Conservation (phyloP, 2,888 invertebrate species). For the Apocheima hispidaria region DNA sequence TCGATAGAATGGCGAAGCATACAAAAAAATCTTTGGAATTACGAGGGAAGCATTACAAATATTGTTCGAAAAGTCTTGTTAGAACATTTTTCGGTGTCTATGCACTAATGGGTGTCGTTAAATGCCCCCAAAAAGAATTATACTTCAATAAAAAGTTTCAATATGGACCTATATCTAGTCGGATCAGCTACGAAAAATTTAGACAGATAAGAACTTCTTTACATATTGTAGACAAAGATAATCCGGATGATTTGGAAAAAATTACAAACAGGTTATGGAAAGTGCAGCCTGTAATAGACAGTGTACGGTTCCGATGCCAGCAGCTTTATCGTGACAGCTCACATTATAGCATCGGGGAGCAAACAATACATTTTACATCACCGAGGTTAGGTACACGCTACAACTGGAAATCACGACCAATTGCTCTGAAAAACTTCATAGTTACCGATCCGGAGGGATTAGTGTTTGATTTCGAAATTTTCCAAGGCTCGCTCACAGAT, state of each 20-base stretch:
- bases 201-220: slow-evolving; percentile 33
- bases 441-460: slow-evolving; percentile 47
- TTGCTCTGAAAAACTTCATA: slow-evolving; percentile 60
- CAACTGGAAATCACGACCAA: slow-evolving; percentile 54
- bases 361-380: slow-evolving; percentile 43
- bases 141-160: slow-evolving; percentile 34
- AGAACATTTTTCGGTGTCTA: slow-evolving; percentile 37
- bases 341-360: slow-evolving; percentile 44
- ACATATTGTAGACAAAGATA: slow-evolving; percentile 20
- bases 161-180: slow-evolving; percentile 31
- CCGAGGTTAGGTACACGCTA: slow-evolving; percentile 45
- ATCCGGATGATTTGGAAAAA: slow-evolving; percentile 35
- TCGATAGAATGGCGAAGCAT: slow-evolving; percentile 29
- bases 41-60: slow-evolving; percentile 20
- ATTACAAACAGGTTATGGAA: slow-evolving; percentile 36
- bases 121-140: slow-evolving; percentile 29
- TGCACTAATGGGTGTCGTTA: slow-evolving; percentile 33
- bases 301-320: slow-evolving; percentile 47
- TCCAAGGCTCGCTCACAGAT: slow-evolving; percentile 39
- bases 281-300: slow-evolving; percentile 50
- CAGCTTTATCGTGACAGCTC: slow-evolving; percentile 37
- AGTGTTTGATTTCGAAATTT: slow-evolving; percentile 49
- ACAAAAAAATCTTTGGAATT: slow-evolving; percentile 22
- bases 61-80: slow-evolving; percentile 25
- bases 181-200: slow-evolving; percentile 35